Evolutionary conservation across 2,888 invertebrate genomes (phyloP), one percentile per base, ranked within the genome.

Genomic region (Sesia apiformis): DNA sequence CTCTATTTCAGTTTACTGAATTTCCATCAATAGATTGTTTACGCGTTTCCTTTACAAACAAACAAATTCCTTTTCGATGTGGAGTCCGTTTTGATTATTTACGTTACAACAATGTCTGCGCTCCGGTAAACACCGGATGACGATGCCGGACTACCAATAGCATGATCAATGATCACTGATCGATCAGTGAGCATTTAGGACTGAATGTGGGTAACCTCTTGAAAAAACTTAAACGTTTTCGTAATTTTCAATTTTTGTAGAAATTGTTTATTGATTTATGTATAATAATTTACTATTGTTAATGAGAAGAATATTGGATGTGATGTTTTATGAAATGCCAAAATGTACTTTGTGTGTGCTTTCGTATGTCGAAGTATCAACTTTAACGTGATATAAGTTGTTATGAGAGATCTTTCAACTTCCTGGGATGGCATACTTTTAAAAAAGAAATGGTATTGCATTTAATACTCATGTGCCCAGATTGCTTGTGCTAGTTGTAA

Each of bases 111-210:
- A 73, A 70, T 73, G 71, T 77, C 69, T 70, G 73, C 69, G 72
- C 67, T 72, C 70, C 66, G 70, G 78, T 83, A 83, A 84, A 83
- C 84, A 65, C 77, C 81, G 81, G 83, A 82, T 76, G 76, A 67
- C 65, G 61, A 59, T 63, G 53, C 43, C 49, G 46, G 40, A 50
- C 38, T 50, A 7, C 38, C 50, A 50, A 50, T 50, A 50, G 38
- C 7, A 50, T 38, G 50, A 38, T 50, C 6, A 50, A 38, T n/a
- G n/a, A 42, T 42, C 5, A 6, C 23, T 23, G 23, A 23, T 23
- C 23, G 23, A 23, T 23, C 23, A 23, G 23, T 23, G 23, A 23
- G 23, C 23, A 23, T 23, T 46, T n/a, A 5, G 46, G 23, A 23
- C 23, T 46, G 46, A 6, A 4, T 7, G 46, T 8, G 46, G 8